A percentile compares a stretch with the other conserved stretches of the same genome.
phyloP scores from a whole-genome alignment of 2,797 vertebrate species.

The Distichodus sexfasciatus region DNA sequence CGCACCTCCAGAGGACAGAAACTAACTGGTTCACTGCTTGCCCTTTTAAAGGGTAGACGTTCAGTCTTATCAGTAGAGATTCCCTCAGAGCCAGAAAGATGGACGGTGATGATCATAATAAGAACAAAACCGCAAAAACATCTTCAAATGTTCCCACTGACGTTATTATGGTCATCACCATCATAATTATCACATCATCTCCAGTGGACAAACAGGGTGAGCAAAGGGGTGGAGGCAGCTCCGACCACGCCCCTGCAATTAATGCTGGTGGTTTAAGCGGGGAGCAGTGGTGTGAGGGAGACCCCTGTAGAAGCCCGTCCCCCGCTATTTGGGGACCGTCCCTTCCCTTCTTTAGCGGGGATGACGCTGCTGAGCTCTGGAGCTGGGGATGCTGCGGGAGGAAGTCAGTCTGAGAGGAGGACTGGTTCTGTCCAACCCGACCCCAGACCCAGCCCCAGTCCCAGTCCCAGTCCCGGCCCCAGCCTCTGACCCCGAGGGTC shows the following conservation, averaged over 20 bases:
- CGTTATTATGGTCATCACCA: constrained; percentile 22
- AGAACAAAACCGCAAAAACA: neutral
- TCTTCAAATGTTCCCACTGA: neutral
- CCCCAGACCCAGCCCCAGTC: too few species aligned
- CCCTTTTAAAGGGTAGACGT: constrained; percentile 53
- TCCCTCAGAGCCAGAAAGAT: constrained; percentile 26
- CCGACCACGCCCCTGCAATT: constrained; percentile 22
- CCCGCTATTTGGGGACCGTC: constrained; percentile 13
- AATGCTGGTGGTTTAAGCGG: constrained; percentile 41
- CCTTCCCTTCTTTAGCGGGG: neutral
- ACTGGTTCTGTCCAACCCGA: too few species aligned
- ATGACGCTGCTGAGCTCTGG: constrained; percentile 33
- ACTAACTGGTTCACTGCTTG: constrained; percentile 11
- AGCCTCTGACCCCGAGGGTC: constrained; percentile 55
- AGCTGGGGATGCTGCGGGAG: constrained; percentile 27
- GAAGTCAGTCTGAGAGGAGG: constrained; percentile 46
- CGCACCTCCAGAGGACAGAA: constrained; percentile 1
- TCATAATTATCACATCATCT: neutral
- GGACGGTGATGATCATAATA: constrained; percentile 35
- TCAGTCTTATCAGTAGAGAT: constrained; percentile 21
- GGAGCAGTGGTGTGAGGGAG: constrained; percentile 8
- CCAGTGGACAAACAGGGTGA: neutral
- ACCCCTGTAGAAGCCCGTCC: neutral
- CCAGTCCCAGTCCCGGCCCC: too few species aligned
- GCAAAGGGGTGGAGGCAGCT: constrained; percentile 17